phyloP scores from a whole-genome alignment of 2,888 invertebrate genomes.

The Sepioteuthis lessoniana region DNA sequence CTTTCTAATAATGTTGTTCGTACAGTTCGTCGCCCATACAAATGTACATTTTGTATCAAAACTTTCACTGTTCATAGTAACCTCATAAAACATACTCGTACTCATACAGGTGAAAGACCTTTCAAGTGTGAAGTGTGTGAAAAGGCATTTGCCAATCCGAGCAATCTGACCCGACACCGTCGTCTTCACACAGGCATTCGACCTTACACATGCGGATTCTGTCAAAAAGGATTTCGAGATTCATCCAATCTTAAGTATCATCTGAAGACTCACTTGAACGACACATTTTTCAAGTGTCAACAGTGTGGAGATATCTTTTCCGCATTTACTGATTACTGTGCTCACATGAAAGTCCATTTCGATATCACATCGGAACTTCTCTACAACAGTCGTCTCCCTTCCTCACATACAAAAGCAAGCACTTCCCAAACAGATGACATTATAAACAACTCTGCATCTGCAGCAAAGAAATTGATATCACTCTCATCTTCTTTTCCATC shows the following conservation, averaged over 20 bases:
- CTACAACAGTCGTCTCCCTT: neutral
- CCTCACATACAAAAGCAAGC: neutral
- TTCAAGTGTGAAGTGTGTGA: slow-evolving; percentile 40
- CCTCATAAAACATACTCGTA: slow-evolving; percentile 34
- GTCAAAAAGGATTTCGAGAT: slow-evolving; percentile 38
- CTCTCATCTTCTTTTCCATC: neutral
- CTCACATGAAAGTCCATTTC: slow-evolving; percentile 26
- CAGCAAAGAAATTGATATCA: neutral
- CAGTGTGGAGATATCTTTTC: neutral
- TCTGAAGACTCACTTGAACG: neutral
- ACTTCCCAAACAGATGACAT: neutral
- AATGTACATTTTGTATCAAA: slow-evolving; percentile 39
- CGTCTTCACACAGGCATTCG: slow-evolving; percentile 3
- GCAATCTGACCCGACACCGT: slow-evolving; percentile 35
- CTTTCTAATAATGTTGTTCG: neutral
- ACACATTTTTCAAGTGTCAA: neutral
- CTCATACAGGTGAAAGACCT: slow-evolving; percentile 36
- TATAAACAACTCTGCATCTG: neutral
- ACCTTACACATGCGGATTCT: slow-evolving; percentile 15
- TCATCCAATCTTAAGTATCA: slow-evolving; percentile 24
- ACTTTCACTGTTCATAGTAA: slow-evolving; percentile 36
- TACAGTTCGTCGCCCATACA: slow-evolving; percentile 24
- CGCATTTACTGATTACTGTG: neutral
- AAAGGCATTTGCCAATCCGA: slow-evolving; percentile 46
- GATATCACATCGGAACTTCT: slow-evolving; percentile 1